Evolutionary conservation across 2,888 invertebrate genomes (phyloP).

Genomic region (Cybosia mesomella): DNA sequence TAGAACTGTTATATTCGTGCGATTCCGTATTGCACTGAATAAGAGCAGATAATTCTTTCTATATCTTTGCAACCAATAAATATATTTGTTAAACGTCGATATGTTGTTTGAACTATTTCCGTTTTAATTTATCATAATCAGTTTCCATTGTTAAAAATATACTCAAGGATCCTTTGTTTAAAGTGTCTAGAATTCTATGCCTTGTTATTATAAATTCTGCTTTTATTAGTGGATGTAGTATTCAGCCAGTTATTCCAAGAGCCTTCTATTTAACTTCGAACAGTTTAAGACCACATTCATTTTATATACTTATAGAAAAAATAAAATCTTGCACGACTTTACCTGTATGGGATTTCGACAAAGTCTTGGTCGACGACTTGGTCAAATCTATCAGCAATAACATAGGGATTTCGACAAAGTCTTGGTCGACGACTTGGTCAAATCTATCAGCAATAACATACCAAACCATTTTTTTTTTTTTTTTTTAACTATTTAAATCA

Average conservation of each 20-base stretch:
- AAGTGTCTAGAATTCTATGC: background rate
- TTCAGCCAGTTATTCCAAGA: no score
- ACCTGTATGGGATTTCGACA: background rate
- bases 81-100: no score
- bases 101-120: constrained; percentile 3
- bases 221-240: no score
- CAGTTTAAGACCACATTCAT: background rate
- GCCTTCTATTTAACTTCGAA: background rate
- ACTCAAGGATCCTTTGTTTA: background rate
- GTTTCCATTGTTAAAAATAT: constrained; percentile 5
- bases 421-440: no score
- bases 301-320: background rate
- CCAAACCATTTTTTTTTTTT: constrained; percentile 5
- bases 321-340: background rate
- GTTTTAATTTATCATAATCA: background rate
- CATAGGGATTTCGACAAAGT: no score
- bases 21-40: background rate
- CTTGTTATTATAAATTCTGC: background rate
- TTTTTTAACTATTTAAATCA: constrained; percentile 16
- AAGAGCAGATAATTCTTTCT: no score
- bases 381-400: constrained; percentile 10
- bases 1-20: background rate
- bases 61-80: no score
- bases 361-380: no score
- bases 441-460: constrained; percentile 12